Evolutionary conservation across 2,113 vertebrate species (phyloP).

Genomic region (Poeciliopsis occidentalis): DNA sequence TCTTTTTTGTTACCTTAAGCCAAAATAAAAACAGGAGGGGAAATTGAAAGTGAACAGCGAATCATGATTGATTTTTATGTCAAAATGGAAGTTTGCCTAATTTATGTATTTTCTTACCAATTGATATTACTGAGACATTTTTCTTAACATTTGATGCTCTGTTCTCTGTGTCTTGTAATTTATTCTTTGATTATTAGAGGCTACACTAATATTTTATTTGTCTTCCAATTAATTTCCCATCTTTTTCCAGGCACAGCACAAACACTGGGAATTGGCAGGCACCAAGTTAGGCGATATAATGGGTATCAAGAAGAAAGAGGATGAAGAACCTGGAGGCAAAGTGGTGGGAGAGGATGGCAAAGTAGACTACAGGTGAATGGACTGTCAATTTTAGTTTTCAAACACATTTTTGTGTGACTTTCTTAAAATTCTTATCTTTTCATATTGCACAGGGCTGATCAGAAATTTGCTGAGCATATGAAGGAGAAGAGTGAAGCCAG

Average conservation of each 20-base stretch:
- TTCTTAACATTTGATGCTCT: background rate
- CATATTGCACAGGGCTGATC: constrained; percentile 84
- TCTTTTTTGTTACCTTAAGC: too few species aligned
- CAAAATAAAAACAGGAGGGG: too few species aligned
- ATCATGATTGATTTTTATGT: background rate
- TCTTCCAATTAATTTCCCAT: background rate
- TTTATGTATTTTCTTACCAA: background rate
- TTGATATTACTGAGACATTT: background rate
- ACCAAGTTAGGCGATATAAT: constrained; percentile 98
- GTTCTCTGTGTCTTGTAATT: background rate
- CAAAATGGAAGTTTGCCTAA: background rate
- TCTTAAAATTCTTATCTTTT: background rate
- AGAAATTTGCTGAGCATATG: constrained; percentile 99
- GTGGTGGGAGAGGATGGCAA: constrained; percentile 89
- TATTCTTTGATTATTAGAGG: background rate
- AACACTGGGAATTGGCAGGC: constrained; percentile 98
- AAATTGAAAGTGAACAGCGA: too few species aligned
- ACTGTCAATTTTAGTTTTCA: background rate
- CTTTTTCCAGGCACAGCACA: constrained; percentile 91
- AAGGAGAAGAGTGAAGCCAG: constrained; percentile 93
- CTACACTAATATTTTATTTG: background rate
- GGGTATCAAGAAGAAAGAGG: constrained; percentile 94
- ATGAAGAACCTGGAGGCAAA: constrained; percentile 80
- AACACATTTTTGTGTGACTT: background rate
- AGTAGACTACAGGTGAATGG: constrained; percentile 92